Conservation (phyloP, 2,888 invertebrate genomes). For the Zhuqinia jingwanae region DNA sequence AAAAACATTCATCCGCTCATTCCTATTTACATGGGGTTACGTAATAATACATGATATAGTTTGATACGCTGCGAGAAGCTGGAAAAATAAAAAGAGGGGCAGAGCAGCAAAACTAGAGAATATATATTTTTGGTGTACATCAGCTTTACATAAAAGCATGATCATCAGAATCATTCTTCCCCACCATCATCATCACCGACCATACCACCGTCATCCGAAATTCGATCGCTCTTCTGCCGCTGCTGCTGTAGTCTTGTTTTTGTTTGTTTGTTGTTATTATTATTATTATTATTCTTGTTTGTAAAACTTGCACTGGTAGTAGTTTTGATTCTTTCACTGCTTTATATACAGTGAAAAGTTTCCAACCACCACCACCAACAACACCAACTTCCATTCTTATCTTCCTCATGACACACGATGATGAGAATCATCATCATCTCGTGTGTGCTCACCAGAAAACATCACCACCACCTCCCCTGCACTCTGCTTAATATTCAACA, state of each 20-base stretch:
- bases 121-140: neutral
- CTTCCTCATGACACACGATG: neutral
- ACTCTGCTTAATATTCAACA: neutral
- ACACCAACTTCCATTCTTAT: no score
- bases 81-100: no score
- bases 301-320: neutral
- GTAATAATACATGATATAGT: no score
- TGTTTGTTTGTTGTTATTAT: conserved; percentile 24
- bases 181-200: neutral
- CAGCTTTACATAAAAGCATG: neutral
- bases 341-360: neutral
- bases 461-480: neutral
- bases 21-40: no score
- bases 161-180: neutral
- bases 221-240: neutral
- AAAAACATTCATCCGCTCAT: neutral
- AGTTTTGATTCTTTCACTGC: neutral
- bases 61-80: no score
- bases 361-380: neutral
- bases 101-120: neutral
- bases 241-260: neutral
- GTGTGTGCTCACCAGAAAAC: neutral
- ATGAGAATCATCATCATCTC: neutral
- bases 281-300: neutral
- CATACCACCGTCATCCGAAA: neutral